Conservation (phyloP, 2,888 invertebrate species). For the Metopia argyrocephala region DNA sequence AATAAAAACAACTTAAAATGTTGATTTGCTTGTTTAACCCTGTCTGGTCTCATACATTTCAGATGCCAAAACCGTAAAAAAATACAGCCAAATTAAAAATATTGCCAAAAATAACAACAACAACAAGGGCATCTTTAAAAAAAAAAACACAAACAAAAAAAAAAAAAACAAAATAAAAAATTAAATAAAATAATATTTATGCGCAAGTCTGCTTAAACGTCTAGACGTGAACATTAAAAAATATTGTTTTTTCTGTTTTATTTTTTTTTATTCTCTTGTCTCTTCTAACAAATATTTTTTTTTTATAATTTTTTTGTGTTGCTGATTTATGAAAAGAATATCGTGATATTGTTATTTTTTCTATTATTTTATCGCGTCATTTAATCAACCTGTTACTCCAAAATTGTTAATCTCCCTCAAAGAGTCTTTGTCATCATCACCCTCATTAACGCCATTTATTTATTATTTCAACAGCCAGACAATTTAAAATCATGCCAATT, state of each 20-base stretch:
- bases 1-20: not conserved
- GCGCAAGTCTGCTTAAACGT: constrained; percentile 66
- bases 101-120: not conserved
- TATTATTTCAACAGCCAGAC: constrained; percentile 5
- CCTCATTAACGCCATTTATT: constrained; percentile 8
- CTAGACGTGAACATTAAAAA: constrained; percentile 65
- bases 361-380: constrained; percentile 27
- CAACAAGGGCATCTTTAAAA: constrained; percentile 7
- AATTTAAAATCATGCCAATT: constrained; percentile 3
- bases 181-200: constrained; percentile 49
- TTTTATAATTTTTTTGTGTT: constrained; percentile 39
- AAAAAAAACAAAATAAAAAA: not conserved
- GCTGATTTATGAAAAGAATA: constrained; percentile 31
- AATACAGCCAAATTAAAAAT: constrained; percentile 13
- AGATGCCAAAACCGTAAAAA: constrained; percentile 14
- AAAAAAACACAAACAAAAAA: not conserved
- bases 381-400: constrained; percentile 46
- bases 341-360: constrained; percentile 16
- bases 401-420: constrained; percentile 15
- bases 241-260: not conserved
- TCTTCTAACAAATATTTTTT: constrained; percentile 25
- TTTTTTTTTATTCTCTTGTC: constrained; percentile 15
- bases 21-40: no score
- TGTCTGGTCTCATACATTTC: no score
- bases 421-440: not conserved